Evolutionary conservation across 1,140 invertebrate species (phyloP).

Genomic region (Nasonia longicornis): DNA sequence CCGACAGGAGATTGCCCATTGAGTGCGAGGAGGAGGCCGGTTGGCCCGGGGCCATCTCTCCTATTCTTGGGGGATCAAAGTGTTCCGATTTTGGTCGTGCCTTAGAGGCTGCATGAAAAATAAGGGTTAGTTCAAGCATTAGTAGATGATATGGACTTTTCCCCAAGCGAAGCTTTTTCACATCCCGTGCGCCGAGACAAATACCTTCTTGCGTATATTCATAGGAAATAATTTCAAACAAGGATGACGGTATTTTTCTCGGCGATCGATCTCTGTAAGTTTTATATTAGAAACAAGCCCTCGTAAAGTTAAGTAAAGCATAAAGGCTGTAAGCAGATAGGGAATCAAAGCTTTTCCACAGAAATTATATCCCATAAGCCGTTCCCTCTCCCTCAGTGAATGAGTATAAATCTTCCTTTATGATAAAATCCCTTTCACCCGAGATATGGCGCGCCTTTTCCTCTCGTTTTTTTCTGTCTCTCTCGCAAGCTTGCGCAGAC

Average conservation of each 20-base stretch:
- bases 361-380: background rate
- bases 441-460: background rate
- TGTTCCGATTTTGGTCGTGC: conserved; percentile 66
- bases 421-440: conserved; percentile 10
- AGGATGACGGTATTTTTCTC: background rate
- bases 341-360: conserved; percentile 12
- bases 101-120: conserved; percentile 65
- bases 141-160: conserved; percentile 54
- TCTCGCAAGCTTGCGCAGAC: background rate
- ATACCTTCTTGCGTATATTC: background rate
- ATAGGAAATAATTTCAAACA: background rate
- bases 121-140: conserved; percentile 66
- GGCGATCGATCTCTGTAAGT: background rate
- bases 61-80: conserved; percentile 59
- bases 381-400: background rate
- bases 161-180: background rate
- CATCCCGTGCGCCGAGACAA: background rate
- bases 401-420: conserved; percentile 15
- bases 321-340: conserved; percentile 32
- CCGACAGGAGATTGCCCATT: conserved; percentile 65
- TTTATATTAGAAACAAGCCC: background rate
- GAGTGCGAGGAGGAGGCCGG: conserved; percentile 62
- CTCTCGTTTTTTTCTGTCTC: background rate
- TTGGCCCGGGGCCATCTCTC: conserved; percentile 49
- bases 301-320: background rate